phyloP scores from a whole-genome alignment of 1,140 invertebrate species.

The Drosophila burlai region DNA sequence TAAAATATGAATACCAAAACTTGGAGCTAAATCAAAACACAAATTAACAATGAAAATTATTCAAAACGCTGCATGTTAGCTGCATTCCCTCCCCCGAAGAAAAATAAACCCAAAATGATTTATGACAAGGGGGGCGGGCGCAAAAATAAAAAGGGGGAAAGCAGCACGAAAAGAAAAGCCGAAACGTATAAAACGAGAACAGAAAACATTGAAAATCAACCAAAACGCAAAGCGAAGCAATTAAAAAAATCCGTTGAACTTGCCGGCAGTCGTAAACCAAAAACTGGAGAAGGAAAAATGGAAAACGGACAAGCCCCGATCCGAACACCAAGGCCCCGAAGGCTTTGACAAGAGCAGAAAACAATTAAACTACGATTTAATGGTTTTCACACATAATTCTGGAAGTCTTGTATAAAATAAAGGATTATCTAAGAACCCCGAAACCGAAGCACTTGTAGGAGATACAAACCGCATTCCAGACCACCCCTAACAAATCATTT shows the following conservation, averaged over 20 bases:
- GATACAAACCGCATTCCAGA: conserved; percentile 34
- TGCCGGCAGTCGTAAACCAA: conserved; percentile 67
- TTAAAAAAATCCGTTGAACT: conserved; percentile 78
- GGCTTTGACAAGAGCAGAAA: conserved; percentile 53
- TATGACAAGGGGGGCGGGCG: conserved; percentile 60
- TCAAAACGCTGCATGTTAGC: conserved; percentile 45
- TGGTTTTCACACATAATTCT: conserved; percentile 76
- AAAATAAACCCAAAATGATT: conserved; percentile 62
- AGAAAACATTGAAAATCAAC: conserved; percentile 63
- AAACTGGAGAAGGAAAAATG: conserved; percentile 36
- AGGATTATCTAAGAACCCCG: conserved; percentile 51
- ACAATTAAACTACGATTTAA: conserved; percentile 70
- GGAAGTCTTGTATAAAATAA: conserved; percentile 64
- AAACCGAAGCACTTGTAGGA: conserved; percentile 7
- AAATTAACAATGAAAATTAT: conserved; percentile 62
- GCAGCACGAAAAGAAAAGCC: conserved; percentile 21
- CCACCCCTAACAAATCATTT: conserved; percentile 79
- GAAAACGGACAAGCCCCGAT: conserved; percentile 9
- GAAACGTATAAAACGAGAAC: conserved; percentile 53
- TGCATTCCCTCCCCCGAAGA: conserved; percentile 8
- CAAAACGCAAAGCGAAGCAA: conserved; percentile 61
- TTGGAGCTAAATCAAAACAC: conserved; percentile 61
- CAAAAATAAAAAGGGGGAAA: conserved; percentile 36
- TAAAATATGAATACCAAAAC: conserved; percentile 46
- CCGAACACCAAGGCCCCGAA: conserved; percentile 27